phyloP scores from a whole-genome alignment of 1,140 invertebrate species.

The Euwallacea fornicatus region DNA sequence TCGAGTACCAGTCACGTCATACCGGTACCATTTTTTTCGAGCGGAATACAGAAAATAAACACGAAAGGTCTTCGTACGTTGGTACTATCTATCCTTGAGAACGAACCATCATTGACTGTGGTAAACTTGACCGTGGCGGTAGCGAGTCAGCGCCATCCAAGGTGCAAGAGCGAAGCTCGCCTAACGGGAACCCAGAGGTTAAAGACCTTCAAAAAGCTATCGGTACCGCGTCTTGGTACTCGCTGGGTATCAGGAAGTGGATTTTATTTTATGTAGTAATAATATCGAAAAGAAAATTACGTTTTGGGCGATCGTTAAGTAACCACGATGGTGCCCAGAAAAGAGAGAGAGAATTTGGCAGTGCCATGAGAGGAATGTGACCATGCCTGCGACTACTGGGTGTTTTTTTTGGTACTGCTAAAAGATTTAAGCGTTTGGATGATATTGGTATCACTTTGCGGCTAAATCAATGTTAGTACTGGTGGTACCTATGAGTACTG shows the following conservation, averaged over 20 bases:
- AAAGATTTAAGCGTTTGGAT: no score
- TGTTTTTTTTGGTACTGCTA: no score
- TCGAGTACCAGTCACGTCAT: no score
- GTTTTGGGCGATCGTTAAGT: neutral
- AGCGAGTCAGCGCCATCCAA: constrained; percentile 45
- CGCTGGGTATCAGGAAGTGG: constrained; percentile 27
- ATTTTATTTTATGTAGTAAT: constrained; percentile 13
- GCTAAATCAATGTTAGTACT: no score
- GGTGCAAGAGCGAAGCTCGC: constrained; percentile 48
- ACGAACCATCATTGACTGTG: constrained; percentile 48
- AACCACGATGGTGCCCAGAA: neutral
- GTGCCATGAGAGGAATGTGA: no score
- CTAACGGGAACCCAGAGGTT: constrained; percentile 51
- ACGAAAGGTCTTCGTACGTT: neutral
- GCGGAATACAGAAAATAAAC: no score
- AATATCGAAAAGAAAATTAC: constrained; percentile 15
- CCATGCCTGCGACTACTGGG: no score
- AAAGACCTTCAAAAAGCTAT: constrained; percentile 51
- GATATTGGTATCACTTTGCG: no score
- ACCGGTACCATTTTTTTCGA: no score
- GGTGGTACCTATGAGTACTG: no score
- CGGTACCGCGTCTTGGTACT: constrained; percentile 23
- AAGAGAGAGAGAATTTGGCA: no score
- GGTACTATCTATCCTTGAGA: constrained; percentile 44
- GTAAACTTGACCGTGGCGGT: constrained; percentile 54